Conservation (phyloP, 2,888 invertebrate species). For the Eupithecia subumbrata region DNA sequence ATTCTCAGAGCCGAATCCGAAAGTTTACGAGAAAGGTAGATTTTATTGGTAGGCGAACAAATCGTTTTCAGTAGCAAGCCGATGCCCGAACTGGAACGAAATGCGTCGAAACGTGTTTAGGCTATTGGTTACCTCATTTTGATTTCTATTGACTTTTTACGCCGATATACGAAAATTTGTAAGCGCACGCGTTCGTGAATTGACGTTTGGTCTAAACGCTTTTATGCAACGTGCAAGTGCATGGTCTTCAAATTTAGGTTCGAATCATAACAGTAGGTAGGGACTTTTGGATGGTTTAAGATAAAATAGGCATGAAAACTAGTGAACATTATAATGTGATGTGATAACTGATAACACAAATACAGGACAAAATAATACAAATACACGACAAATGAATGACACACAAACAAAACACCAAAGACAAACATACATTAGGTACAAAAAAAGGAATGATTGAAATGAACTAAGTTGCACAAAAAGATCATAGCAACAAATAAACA, state of each 20-base stretch:
- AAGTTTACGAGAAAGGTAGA: conserved; percentile 21
- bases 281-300: neutral
- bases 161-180: neutral
- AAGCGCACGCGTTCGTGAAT: neutral
- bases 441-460: neutral
- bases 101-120: conserved; percentile 1
- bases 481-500: neutral
- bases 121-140: neutral
- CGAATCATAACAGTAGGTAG: neutral
- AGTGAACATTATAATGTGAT: neutral
- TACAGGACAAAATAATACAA: neutral
- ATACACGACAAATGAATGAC: neutral
- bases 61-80: neutral
- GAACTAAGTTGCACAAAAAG: neutral
- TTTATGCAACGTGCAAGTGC: neutral
- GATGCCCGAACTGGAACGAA: neutral
- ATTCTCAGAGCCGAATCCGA: neutral
- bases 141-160: neutral
- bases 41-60: conserved; percentile 19
- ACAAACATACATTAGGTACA: neutral
- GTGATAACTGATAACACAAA: conserved; percentile 1
- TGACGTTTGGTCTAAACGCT: neutral
- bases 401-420: neutral
- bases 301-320: neutral
- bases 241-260: neutral